Percentiles rank a stretch among this genome's conserved stretches.
Evolutionary conservation across 2,888 invertebrate species (phyloP).

Genomic region (Diaphora mendica): DNA sequence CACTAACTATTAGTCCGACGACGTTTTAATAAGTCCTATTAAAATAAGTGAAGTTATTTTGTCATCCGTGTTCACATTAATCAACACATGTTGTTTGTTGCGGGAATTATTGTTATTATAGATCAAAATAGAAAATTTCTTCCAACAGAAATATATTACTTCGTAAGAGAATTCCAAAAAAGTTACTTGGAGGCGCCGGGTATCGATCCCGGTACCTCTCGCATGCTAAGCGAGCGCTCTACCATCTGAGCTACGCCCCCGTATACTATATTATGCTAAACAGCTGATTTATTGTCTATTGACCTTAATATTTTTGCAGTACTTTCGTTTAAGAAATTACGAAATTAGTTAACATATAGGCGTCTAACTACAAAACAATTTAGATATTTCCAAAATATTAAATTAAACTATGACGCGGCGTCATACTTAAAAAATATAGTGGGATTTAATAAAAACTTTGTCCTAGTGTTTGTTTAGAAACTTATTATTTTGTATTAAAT

Average conservation of each 20-base stretch:
- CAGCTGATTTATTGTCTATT: not conserved
- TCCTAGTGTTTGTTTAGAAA: too few species aligned
- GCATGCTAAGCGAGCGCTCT: constrained; percentile 87
- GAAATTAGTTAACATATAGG: not conserved
- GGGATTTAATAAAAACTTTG: too few species aligned
- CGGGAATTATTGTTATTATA: not conserved
- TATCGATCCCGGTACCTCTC: constrained; percentile 87
- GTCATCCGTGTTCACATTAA: not conserved
- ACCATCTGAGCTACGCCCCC: constrained; percentile 87
- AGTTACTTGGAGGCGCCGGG: constrained; percentile 83
- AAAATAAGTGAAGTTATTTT: not conserved
- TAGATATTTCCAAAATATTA: not conserved
- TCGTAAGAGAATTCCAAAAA: not conserved
- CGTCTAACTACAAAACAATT: not conserved
- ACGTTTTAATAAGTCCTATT: too few species aligned
- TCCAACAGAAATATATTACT: not conserved
- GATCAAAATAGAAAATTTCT: not conserved
- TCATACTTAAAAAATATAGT: not conserved
- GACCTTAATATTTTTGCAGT: not conserved
- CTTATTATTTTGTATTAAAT: too few species aligned
- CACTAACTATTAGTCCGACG: too few species aligned
- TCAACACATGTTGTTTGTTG: not conserved
- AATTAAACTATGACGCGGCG: not conserved
- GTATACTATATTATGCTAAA: not conserved
- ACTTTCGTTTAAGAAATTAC: not conserved